phyloP scores from a whole-genome alignment of 1,140 invertebrate genomes.

The Trinorchestia longiramus region DNA sequence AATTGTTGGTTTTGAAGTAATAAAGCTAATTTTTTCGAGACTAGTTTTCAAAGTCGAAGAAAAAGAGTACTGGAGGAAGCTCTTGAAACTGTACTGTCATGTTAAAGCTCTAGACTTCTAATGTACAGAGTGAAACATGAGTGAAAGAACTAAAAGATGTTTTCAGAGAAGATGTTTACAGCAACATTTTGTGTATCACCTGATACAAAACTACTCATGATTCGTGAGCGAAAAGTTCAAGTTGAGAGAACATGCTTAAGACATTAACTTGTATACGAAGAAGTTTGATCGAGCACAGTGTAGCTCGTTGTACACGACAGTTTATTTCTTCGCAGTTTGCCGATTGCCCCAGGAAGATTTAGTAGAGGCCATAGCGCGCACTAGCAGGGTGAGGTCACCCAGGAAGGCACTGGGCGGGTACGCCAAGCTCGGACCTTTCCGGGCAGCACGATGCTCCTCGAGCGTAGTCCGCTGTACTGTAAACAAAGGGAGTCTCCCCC shows the following conservation, averaged over 20 bases:
- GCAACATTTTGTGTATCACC: background rate
- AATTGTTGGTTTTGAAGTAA: too few species aligned
- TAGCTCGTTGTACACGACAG: background rate
- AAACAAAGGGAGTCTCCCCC: conserved; percentile 21
- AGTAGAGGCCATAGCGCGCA: background rate
- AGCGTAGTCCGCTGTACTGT: background rate
- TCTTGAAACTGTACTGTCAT: too few species aligned
- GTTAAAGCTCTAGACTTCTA: too few species aligned
- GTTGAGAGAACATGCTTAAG: too few species aligned
- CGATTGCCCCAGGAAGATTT: background rate
- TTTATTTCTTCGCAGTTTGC: background rate
- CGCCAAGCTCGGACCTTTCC: background rate
- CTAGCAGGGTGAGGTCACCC: background rate
- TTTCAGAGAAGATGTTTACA: background rate
- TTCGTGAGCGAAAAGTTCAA: background rate
- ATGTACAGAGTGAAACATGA: too few species aligned
- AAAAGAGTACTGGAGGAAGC: too few species aligned
- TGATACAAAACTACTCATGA: background rate
- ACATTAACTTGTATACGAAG: background rate
- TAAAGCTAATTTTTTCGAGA: too few species aligned
- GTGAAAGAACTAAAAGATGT: too few species aligned
- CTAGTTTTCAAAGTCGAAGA: too few species aligned
- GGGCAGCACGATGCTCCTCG: background rate
- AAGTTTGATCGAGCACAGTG: background rate
- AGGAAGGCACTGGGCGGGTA: background rate